Conservation (phyloP, 2,113 vertebrate species). For the Ciconia boyciana region DNA sequence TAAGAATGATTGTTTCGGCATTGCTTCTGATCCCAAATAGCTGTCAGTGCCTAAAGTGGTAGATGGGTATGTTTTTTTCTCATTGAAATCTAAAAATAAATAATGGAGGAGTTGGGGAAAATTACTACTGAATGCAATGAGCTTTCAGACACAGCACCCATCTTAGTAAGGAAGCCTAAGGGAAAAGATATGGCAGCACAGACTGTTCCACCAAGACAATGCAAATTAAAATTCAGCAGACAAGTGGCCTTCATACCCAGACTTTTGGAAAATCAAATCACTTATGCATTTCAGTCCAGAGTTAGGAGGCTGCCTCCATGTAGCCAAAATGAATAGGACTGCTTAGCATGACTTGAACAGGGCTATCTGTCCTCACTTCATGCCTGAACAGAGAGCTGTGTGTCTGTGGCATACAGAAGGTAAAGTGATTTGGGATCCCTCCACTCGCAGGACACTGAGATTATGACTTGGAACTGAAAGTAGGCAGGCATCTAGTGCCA, state of each 20-base stretch:
- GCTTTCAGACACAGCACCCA: neutral
- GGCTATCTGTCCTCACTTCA: neutral
- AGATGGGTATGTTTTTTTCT: neutral
- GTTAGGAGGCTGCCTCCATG: neutral
- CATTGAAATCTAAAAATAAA: conserved; percentile 21
- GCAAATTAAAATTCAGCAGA: neutral
- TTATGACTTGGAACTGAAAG: neutral
- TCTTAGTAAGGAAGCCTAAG: neutral
- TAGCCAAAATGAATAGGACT: neutral
- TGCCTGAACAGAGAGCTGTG: neutral
- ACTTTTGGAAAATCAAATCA: conserved; percentile 4
- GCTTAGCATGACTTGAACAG: neutral
- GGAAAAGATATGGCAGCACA: neutral
- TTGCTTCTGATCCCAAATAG: conserved; percentile 17
- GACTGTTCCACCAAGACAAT: neutral
- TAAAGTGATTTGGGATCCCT: neutral
- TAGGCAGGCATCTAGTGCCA: neutral
- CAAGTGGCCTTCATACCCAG: neutral
- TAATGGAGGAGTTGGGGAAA: neutral
- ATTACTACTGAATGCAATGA: neutral
- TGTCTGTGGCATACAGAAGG: neutral
- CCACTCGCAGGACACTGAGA: neutral
- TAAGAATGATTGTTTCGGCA: neutral
- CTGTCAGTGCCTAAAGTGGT: neutral
- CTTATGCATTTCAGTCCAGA: neutral